Conservation (phyloP, 1,140 invertebrate species). For the Diplogasteroides magnus region DNA sequence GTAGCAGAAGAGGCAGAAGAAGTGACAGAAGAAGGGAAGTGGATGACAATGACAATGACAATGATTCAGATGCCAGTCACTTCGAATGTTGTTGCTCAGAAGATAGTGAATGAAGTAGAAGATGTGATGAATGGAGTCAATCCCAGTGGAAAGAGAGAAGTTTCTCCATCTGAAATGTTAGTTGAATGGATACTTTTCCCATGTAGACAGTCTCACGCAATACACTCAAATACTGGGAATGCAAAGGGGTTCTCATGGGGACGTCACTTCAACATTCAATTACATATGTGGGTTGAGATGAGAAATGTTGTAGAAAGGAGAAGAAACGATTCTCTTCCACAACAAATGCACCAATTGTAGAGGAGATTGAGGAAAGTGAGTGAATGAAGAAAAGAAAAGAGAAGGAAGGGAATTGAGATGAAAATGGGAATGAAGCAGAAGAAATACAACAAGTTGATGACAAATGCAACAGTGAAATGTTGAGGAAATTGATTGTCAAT, state of each 20-base stretch:
- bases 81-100: background rate
- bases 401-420: conserved; percentile 12
- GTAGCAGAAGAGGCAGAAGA: background rate
- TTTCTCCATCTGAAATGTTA: background rate
- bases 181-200: no score
- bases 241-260: no score
- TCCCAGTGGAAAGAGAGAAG: background rate
- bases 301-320: no score
- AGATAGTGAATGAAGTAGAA: background rate
- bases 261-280: no score
- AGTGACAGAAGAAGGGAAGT: background rate
- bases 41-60: no score
- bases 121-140: background rate
- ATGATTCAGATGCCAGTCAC: background rate
- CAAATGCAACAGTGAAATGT: conserved; percentile 27
- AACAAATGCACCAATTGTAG: conserved; percentile 10
- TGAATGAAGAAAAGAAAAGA: conserved; percentile 4
- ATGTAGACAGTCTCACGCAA: no score
- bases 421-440: conserved; percentile 8
- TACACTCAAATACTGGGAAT: no score
- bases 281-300: no score
- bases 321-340: no score
- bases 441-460: conserved; percentile 14
- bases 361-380: conserved; percentile 11
- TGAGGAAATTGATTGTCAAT: conserved; percentile 18